These are phyloP conservation scores for Myiagra hebetior DNA, from an alignment of 2,113 vertebrate species.

Conservation along the genomic window DNA sequence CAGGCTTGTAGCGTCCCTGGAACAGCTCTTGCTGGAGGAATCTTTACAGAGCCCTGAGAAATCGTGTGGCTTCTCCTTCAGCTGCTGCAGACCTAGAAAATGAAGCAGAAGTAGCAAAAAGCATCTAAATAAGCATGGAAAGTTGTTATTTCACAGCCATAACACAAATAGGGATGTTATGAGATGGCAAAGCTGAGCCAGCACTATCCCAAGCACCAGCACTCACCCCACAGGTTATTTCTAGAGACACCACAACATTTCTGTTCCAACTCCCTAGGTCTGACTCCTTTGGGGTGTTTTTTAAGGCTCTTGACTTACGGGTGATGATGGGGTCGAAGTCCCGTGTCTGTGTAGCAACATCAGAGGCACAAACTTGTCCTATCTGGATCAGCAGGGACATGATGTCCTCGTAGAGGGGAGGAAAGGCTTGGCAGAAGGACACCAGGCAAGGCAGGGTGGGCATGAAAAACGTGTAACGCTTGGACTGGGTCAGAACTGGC, in stretches of 20 bases:
- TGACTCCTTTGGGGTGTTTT: neutral
- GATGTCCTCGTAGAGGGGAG: constrained; percentile 93
- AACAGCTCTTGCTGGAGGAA: constrained; percentile 70
- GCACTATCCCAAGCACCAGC: neutral
- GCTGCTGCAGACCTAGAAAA: constrained; percentile 85
- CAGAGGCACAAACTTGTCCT: constrained; percentile 95
- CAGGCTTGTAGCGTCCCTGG: constrained; percentile 74
- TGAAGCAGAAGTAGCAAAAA: neutral
- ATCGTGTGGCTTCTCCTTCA: constrained; percentile 86
- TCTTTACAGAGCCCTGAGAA: constrained; percentile 71
- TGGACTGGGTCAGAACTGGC: constrained; percentile 90
- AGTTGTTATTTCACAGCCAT: neutral
- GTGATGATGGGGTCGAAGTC: constrained; percentile 93
- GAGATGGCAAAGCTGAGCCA: neutral
- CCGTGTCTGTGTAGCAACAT: constrained; percentile 89
- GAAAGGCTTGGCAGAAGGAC: constrained; percentile 95
- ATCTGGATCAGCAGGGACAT: constrained; percentile 92
- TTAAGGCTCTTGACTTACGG: constrained; percentile 73
- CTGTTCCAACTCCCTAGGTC: neutral
- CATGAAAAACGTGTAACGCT: constrained; percentile 94
- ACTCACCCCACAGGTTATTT: neutral
- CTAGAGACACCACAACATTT: neutral
- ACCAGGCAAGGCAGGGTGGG: constrained; percentile 94
- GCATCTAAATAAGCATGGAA: neutral
- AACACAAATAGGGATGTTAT: rapidly evolving